Evolutionary conservation across 2,888 invertebrate genomes (phyloP), one percentile per base, ranked within the genome.

Genomic region (Phyllotreta striolata): DNA sequence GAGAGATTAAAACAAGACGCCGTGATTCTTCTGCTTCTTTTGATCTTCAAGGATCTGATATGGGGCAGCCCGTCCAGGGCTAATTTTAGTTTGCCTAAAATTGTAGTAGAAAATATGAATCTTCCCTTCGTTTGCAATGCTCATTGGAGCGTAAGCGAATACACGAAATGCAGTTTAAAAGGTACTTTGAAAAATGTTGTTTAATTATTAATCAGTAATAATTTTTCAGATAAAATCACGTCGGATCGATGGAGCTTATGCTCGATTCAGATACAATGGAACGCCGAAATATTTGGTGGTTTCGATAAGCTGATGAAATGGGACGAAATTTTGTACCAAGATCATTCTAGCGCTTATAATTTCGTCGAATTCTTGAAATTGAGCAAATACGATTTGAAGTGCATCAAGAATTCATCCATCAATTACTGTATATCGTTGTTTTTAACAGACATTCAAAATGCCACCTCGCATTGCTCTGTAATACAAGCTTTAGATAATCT

Each of bases 391-490:
- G 88, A 88, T 77, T 77, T 87, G 40, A 74, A 78, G 0, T 74
- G 81, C 7, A 74, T 89, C 38, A 84, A 84, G 70, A 80, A 82
- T 0, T 85, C 87, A 5, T 86, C 84, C 55, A 81, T 87, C 0
- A 74, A 83, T 54, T 83, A 83, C 75, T 84, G 84, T 41, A 83
- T 86, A 44, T 80, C 84, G 2, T 83, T 82, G 54, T 85, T 85
- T 60, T 76, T 90, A 49, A 79, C 84, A 39, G 83, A 83, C 24
- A 81, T 91, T 57, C 88, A 90, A 74, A 89, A 88, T 75, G 88
- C 88, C 0, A 87, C 87, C 0, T 83, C 85, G 0, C 89, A 90
- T 73, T 79, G 78, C 62, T 83, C 83, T 66, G 88, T 89, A 3
- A 79, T 79, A 12, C 84, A 85, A 40, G 84, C 86, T 0, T 76